Conservation (phyloP, 2,888 invertebrate species). For the Leptodirus hochenwartii region DNA sequence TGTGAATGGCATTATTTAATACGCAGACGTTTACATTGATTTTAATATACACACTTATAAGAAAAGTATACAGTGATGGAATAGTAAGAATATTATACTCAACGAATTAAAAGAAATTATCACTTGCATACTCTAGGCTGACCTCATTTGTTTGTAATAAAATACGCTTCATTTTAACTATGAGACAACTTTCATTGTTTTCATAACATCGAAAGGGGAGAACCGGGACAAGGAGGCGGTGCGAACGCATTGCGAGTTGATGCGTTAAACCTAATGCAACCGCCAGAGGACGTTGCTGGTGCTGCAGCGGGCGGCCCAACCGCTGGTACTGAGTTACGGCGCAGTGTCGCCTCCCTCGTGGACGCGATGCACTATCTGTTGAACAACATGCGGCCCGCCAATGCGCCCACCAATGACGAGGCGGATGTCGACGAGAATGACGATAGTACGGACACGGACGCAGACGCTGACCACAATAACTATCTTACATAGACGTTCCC, state of each 20-base stretch:
- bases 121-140: too few relatives aligned
- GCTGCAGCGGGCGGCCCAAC: slow-evolving; percentile 23
- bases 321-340: slow-evolving; percentile 32
- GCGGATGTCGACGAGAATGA: slow-evolving; percentile 31
- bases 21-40: too few relatives aligned
- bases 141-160: too few relatives aligned
- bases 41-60: too few relatives aligned
- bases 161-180: too few relatives aligned
- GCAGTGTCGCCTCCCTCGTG: slow-evolving; percentile 45
- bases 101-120: too few relatives aligned
- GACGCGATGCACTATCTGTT: slow-evolving; percentile 57
- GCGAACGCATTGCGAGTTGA: slow-evolving; percentile 16
- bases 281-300: slow-evolving; percentile 20
- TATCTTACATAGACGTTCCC: slow-evolving; percentile 25
- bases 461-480: slow-evolving; percentile 32
- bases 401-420: slow-evolving; percentile 35
- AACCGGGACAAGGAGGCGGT: slow-evolving; percentile 16
- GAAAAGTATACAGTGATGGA: too few relatives aligned
- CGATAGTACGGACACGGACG: slow-evolving; percentile 28
- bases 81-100: too few relatives aligned
- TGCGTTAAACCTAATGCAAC: too few relatives aligned
- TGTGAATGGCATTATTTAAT: too few relatives aligned
- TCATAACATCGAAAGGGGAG: too few relatives aligned
- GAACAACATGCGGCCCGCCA: slow-evolving; percentile 41
- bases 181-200: too few relatives aligned